Conservation (phyloP, 92 coral and sea anemone species). For the Parazoanthus atlanticus region DNA sequence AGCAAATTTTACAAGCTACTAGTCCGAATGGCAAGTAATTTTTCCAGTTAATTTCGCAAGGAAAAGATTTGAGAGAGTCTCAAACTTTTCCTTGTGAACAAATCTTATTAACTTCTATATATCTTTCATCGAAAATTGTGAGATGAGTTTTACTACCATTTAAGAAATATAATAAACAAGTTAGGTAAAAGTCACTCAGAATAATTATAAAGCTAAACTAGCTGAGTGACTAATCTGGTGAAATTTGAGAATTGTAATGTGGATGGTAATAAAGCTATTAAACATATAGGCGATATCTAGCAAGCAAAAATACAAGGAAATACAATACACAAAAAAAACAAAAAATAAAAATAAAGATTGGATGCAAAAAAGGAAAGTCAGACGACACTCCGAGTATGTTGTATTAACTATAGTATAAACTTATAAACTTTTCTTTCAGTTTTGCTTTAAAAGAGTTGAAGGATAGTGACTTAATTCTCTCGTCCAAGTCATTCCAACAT, state of each 20-base stretch:
- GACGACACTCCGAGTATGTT: not conserved
- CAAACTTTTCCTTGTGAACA: too few species aligned
- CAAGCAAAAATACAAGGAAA: not conserved
- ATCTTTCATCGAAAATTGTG: not conserved
- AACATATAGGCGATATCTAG: not conserved
- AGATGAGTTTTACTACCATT: not conserved
- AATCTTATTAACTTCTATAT: too few species aligned
- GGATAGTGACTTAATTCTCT: not conserved
- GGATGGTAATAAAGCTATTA: not conserved
- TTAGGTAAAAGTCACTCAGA: not conserved
- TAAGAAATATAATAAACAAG: not conserved
- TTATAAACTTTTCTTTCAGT: not conserved
- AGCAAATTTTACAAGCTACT: too few species aligned
- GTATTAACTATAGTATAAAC: not conserved
- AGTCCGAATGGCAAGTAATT: too few species aligned
- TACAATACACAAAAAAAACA: too few species aligned
- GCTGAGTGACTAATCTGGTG: not conserved
- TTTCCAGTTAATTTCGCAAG: too few species aligned
- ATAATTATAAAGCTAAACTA: not conserved
- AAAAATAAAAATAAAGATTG: too few species aligned
- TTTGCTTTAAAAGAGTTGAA: not conserved
- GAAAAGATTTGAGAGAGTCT: too few species aligned
- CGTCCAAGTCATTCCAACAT: not conserved
- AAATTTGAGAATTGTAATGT: not conserved
- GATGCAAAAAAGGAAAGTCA: too few species aligned